A percentile compares a stretch with the other conserved stretches of the same genome.
These are phyloP conservation scores for Cheilosia vernalis DNA, from an alignment of 2,888 invertebrate species.

Conservation along the genomic window DNA sequence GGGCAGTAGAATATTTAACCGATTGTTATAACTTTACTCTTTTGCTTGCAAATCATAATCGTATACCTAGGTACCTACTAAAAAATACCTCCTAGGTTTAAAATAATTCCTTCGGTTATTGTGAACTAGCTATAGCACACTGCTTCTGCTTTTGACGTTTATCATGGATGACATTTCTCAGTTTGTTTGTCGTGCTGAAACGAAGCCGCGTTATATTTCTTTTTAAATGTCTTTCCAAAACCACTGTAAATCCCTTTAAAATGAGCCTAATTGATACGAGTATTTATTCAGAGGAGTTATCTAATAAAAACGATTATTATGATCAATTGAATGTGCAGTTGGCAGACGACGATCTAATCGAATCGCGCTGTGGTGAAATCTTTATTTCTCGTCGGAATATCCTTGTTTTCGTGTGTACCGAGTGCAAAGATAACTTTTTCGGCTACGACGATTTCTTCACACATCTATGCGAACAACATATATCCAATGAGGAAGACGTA, in stretches of 20 bases:
- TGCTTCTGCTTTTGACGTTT: too few species aligned
- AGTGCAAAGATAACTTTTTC: conserved; percentile 64
- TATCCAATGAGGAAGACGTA: conserved; percentile 15
- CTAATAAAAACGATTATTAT: conserved; percentile 17
- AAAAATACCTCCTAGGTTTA: too few species aligned
- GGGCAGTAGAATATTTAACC: too few species aligned
- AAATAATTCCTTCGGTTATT: too few species aligned
- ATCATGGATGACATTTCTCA: too few species aligned
- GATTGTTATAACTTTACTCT: too few species aligned
- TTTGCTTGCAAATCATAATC: too few species aligned
- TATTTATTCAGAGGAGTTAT: conserved; percentile 41
- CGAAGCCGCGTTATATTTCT: conserved; percentile 7
- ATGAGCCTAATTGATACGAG: conserved; percentile 63
- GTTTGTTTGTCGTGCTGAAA: too few species aligned
- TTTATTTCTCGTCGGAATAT: conserved; percentile 63
- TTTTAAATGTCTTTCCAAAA: background rate
- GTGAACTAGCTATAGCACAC: too few species aligned
- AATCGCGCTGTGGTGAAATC: conserved; percentile 73
- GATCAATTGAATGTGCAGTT: conserved; percentile 49
- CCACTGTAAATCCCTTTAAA: background rate
- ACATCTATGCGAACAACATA: conserved; percentile 64
- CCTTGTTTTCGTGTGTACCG: conserved; percentile 64
- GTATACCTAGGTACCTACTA: too few species aligned
- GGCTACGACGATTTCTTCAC: conserved; percentile 53
- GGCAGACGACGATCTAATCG: conserved; percentile 47